Evolutionary conservation across 37 sponge, comb jelly and placozoan genomes (phyloP).

Genomic region (Crambe crambe): DNA sequence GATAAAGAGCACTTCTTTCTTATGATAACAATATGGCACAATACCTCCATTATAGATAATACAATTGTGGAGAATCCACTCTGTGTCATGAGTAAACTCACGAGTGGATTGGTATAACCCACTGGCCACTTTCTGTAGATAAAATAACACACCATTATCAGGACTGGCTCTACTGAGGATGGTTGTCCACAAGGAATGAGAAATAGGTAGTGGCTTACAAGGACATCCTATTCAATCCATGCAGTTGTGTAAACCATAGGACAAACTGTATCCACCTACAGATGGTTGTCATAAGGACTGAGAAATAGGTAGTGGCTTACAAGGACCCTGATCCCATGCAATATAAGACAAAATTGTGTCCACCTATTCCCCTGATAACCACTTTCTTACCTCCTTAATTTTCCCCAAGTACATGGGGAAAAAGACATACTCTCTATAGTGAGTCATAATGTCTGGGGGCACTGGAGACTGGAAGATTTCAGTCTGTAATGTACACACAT

Average conservation of each 20-base stretch:
- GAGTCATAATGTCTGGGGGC: constrained; percentile 68
- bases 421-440: constrained; percentile 81
- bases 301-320: too few relatives aligned
- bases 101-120: constrained; percentile 66
- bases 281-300: not conserved
- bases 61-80: constrained; percentile 99
- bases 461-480: constrained; percentile 88
- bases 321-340: not conserved
- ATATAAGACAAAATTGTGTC: not conserved
- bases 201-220: too few relatives aligned
- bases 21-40: too few relatives aligned
- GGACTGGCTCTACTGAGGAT: not conserved
- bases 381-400: constrained; percentile 53
- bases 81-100: constrained; percentile 86
- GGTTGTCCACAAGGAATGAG: too few relatives aligned
- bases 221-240: too few relatives aligned
- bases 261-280: not conserved
- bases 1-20: too few relatives aligned
- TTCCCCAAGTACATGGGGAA: constrained; percentile 86
- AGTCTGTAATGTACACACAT: constrained; percentile 42
- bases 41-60: constrained; percentile 98
- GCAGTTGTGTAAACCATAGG: too few relatives aligned
- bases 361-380: not conserved
- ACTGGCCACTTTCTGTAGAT: constrained; percentile 61
- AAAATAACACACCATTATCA: not conserved